Conservation (phyloP, 2,888 invertebrate species). For the Limnephilus lunatus region DNA sequence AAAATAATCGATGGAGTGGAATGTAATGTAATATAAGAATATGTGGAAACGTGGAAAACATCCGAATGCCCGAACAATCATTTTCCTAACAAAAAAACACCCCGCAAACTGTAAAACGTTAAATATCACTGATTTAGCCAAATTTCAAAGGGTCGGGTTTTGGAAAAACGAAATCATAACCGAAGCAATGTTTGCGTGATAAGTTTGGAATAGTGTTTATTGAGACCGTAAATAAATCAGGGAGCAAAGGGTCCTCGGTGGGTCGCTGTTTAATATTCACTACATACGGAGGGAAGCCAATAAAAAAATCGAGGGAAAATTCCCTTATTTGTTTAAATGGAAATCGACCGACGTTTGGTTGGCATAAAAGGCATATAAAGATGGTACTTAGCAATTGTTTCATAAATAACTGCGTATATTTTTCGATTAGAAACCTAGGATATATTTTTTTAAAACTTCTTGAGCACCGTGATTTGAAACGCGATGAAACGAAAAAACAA, state of each 20-base stretch:
- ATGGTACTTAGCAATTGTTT: not conserved
- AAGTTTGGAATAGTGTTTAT: not conserved
- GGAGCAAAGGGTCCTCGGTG: not conserved
- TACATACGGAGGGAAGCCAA: not conserved
- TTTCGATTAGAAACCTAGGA: too few relatives aligned
- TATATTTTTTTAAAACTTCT: too few relatives aligned
- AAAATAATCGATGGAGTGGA: too few relatives aligned
- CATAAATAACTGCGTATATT: not conserved
- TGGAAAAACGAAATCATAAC: not conserved
- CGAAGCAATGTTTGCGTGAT: not conserved
- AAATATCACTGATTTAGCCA: not conserved
- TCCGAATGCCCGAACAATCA: not conserved
- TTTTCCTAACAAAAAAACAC: not conserved
- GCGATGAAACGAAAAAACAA: too few relatives aligned
- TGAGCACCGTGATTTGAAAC: too few relatives aligned
- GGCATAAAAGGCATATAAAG: not conserved
- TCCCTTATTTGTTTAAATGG: conserved; percentile 20
- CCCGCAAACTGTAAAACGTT: not conserved
- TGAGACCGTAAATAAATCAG: not conserved
- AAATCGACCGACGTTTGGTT: not conserved
- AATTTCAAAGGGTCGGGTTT: not conserved
- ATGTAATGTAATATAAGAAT: too few relatives aligned
- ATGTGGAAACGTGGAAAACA: not conserved
- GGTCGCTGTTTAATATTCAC: conserved; percentile 8
- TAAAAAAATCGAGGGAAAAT: conserved; percentile 10